Evolutionary conservation across 2,113 vertebrate species (phyloP).

Genomic region (Sceloporus tristichus): DNA sequence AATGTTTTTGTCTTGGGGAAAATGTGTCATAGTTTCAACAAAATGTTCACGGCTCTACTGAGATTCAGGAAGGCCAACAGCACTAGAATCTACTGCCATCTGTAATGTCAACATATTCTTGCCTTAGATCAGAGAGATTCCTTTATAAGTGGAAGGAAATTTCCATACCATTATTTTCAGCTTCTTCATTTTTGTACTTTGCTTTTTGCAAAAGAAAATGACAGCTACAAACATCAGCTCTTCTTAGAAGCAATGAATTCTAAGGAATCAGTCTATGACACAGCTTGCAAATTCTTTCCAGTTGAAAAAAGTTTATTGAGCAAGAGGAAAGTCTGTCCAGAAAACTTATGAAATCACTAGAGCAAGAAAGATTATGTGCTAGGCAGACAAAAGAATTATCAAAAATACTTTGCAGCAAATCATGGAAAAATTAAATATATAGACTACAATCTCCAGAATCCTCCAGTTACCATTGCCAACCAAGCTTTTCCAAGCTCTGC

Average conservation of each 20-base stretch:
- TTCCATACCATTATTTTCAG: background rate
- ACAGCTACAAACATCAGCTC: background rate
- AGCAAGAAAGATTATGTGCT: constrained; percentile 16
- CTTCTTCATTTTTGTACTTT: constrained; percentile 26
- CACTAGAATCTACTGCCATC: background rate
- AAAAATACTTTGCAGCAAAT: background rate
- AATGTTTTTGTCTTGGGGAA: constrained; percentile 53
- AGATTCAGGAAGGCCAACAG: constrained; percentile 17
- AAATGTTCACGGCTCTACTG: constrained; percentile 37
- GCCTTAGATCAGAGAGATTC: constrained; percentile 17
- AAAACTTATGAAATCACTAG: constrained; percentile 43
- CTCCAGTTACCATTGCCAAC: background rate
- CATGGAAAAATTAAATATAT: background rate
- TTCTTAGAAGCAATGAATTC: constrained; percentile 7
- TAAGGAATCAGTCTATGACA: background rate
- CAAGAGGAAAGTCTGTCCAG: constrained; percentile 19
- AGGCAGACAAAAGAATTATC: background rate
- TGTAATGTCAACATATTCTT: constrained; percentile 44
- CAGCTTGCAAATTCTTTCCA: constrained; percentile 37
- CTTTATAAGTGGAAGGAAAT: constrained; percentile 41
- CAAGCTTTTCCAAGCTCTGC: too few relatives aligned
- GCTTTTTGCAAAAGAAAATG: constrained; percentile 16
- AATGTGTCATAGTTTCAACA: constrained; percentile 43
- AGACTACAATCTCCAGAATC: background rate
- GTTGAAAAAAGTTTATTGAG: constrained; percentile 41